Evolutionary conservation across 2,888 invertebrate species (phyloP).

Genomic region (Drosophila parthenogenetica): DNA sequence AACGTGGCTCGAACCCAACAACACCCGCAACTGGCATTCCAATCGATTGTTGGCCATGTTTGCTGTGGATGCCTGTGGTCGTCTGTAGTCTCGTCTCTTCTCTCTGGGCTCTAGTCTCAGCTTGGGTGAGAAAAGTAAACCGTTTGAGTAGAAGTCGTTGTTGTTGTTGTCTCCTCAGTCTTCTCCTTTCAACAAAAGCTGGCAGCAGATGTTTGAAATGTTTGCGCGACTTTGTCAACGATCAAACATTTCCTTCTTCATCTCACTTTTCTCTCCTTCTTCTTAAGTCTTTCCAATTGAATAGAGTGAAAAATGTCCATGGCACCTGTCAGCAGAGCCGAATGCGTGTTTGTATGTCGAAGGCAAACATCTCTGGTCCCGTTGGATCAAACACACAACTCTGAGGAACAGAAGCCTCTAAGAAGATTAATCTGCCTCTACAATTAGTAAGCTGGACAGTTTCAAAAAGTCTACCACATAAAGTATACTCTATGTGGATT

Average conservation of each 20-base stretch:
- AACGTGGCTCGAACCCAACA: slow-evolving; percentile 32
- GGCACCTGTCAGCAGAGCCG: slow-evolving; percentile 66
- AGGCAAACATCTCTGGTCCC: slow-evolving; percentile 55
- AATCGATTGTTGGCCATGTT: slow-evolving; percentile 72
- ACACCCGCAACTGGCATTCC: slow-evolving; percentile 73
- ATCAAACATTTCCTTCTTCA: slow-evolving; percentile 11
- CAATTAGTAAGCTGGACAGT: slow-evolving; percentile 32
- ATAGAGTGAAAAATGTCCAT: slow-evolving; percentile 63
- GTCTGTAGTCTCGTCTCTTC: slow-evolving; percentile 1
- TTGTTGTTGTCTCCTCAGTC: slow-evolving; percentile 30
- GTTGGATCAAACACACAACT: slow-evolving; percentile 40
- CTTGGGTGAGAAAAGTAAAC: slow-evolving; percentile 72
- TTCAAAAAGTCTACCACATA: neutral
- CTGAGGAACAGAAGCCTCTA: slow-evolving; percentile 4
- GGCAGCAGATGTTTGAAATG: slow-evolving; percentile 72
- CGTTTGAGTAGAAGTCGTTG: slow-evolving; percentile 43
- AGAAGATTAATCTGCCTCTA: slow-evolving; percentile 34
- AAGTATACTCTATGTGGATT: too few relatives aligned
- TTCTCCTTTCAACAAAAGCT: slow-evolving; percentile 51
- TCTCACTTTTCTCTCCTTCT: slow-evolving; percentile 3
- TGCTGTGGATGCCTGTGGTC: slow-evolving; percentile 52
- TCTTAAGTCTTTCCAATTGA: slow-evolving; percentile 48
- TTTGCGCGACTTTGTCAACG: slow-evolving; percentile 70
- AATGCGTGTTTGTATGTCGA: slow-evolving; percentile 35
- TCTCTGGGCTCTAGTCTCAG: slow-evolving; percentile 20